These are phyloP conservation scores for Pachyseris speciosa DNA, from an alignment of 64 coral and sea anemone species.

Conservation along the genomic window DNA sequence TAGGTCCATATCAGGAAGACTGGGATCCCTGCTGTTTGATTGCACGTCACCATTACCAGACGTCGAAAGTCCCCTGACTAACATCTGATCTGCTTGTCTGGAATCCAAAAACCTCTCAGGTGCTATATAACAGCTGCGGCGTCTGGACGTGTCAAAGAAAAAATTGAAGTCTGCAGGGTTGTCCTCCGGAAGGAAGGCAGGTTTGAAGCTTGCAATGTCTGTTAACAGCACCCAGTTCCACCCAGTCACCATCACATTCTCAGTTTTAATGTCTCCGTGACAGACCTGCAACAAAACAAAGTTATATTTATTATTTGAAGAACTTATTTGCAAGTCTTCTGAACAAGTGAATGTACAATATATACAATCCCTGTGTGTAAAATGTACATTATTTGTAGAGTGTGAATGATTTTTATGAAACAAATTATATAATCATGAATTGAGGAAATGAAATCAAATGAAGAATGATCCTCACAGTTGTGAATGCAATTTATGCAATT, in stretches of 20 bases:
- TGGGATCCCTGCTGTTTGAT: conserved; percentile 53
- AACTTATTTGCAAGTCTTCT: too few relatives aligned
- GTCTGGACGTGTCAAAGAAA: conserved; percentile 97
- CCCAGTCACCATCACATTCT: conserved; percentile 95
- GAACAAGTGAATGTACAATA: too few relatives aligned
- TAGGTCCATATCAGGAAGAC: conserved; percentile 87
- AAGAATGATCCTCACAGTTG: too few relatives aligned
- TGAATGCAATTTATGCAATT: too few relatives aligned
- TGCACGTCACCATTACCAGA: neutral
- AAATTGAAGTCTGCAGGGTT: conserved; percentile 98
- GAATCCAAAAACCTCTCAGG: conserved; percentile 95
- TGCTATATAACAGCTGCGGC: conserved; percentile 96
- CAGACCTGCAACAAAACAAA: conserved; percentile 64
- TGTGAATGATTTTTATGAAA: too few relatives aligned
- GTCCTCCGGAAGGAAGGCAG: conserved; percentile 90
- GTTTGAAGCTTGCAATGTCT: conserved; percentile 96
- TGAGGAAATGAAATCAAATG: too few relatives aligned
- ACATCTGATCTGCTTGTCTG: conserved; percentile 72
- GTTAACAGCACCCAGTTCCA: conserved; percentile 97
- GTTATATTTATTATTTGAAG: neutral
- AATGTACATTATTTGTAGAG: too few relatives aligned
- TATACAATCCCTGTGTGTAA: too few relatives aligned
- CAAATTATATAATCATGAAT: too few relatives aligned
- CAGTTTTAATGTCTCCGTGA: conserved; percentile 99
- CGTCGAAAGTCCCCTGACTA: neutral